Evolutionary conservation across 2,888 invertebrate genomes (phyloP).

Genomic region (Torymus tubicola): DNA sequence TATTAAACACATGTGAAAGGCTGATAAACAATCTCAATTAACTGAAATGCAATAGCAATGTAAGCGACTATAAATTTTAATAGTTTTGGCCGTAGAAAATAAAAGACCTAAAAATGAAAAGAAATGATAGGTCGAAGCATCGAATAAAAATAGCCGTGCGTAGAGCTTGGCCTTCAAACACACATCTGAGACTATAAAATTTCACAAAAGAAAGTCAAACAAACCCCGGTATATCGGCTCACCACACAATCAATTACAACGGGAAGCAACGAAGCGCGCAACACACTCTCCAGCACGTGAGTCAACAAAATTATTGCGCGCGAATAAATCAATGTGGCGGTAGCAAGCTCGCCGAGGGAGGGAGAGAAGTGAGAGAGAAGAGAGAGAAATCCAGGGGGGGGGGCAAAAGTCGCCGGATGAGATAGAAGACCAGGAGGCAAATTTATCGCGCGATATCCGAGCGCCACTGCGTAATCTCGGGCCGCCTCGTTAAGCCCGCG

Average conservation of each 20-base stretch:
- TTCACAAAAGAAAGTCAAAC: not conserved
- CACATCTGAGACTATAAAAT: too few species aligned
- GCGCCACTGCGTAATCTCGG: conserved; percentile 42
- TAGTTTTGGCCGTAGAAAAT: too few species aligned
- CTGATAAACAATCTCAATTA: too few species aligned
- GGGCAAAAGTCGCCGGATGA: not conserved
- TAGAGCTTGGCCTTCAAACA: too few species aligned
- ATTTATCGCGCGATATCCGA: conserved; percentile 52
- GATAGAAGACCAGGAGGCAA: not conserved
- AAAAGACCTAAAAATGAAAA: too few species aligned
- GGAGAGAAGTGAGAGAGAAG: not conserved
- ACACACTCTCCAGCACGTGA: not conserved
- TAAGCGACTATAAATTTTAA: too few species aligned
- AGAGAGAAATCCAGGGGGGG: not conserved
- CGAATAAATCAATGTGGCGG: conserved; percentile 32
- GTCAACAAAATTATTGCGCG: conserved; percentile 40
- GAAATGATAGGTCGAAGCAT: too few species aligned
- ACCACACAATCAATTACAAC: conserved; percentile 17
- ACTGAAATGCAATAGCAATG: too few species aligned
- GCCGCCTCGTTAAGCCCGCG: conserved; percentile 47
- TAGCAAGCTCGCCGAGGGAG: not conserved
- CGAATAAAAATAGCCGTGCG: too few species aligned
- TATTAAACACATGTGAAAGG: too few species aligned
- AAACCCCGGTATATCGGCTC: not conserved
- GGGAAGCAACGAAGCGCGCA: not conserved